phyloP scores from a whole-genome alignment of 2,797 vertebrate species.

The Sebastes itinus region DNA sequence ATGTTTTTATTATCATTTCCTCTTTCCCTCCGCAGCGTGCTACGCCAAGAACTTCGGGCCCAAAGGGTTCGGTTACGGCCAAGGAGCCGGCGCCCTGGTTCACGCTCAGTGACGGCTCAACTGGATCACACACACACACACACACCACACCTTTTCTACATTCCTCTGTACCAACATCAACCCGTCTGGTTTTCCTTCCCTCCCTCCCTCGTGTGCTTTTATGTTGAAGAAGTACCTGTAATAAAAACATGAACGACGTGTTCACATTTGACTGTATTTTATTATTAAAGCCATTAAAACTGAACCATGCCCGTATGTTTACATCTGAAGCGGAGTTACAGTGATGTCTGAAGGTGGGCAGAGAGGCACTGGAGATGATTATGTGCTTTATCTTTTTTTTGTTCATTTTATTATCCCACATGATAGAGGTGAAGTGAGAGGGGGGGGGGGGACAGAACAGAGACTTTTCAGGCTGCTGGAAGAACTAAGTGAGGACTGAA shows the following conservation, averaged over 20 bases:
- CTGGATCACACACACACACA: not conserved
- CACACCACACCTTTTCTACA: not conserved
- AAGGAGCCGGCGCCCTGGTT: conserved; percentile 94
- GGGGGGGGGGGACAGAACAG: conserved; percentile 2
- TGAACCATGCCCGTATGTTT: conserved; percentile 85
- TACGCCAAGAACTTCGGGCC: conserved; percentile 98
- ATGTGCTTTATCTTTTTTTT: conserved; percentile 77
- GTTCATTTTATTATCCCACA: conserved; percentile 47
- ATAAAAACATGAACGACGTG: conserved; percentile 44
- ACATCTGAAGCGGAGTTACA: conserved; percentile 83
- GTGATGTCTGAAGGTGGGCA: conserved; percentile 79
- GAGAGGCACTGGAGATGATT: conserved; percentile 81
- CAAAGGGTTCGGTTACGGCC: conserved; percentile 95
- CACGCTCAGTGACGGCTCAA: conserved; percentile 86
- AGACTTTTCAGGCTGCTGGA: conserved; percentile 54
- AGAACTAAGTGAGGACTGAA: conserved; percentile 54
- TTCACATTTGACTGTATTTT: conserved; percentile 80
- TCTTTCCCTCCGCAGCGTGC: conserved; percentile 82
- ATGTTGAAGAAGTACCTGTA: conserved; percentile 9
- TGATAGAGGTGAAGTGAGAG: conserved; percentile 29
- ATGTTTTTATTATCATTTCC: not conserved
- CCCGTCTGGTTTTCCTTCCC: not conserved
- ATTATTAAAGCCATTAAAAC: conserved; percentile 88
- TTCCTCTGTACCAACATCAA: not conserved
- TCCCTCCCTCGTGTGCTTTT: not conserved